Percentiles rank a stretch among this genome's conserved stretches.
These are phyloP conservation scores for Prunella himalayana DNA, from an alignment of 2,113 vertebrate genomes.

Conservation along the genomic window DNA sequence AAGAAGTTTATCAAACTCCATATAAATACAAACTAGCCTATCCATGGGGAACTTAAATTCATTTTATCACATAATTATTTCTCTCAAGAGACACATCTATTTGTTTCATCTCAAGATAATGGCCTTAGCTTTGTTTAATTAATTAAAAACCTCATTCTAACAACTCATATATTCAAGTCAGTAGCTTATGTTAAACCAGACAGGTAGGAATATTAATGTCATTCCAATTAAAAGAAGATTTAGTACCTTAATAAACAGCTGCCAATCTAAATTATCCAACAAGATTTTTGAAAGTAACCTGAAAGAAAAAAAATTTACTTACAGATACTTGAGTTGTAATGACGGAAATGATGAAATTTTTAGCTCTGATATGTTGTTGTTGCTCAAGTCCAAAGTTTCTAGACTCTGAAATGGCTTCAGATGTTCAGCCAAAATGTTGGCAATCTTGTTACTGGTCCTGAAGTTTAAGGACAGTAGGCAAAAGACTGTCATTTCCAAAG, in stretches of 20 bases:
- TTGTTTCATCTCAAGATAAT: background rate
- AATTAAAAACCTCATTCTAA: background rate
- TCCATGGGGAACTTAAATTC: background rate
- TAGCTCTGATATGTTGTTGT: constrained; percentile 86
- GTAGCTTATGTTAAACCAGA: background rate
- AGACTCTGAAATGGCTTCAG: constrained; percentile 79
- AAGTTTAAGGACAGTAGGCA: constrained; percentile 59
- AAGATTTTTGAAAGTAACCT: background rate
- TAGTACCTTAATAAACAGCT: background rate
- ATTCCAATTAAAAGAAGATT: background rate
- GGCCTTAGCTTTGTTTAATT: background rate
- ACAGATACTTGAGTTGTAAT: constrained; percentile 88
- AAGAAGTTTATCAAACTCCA: background rate
- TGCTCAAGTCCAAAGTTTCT: constrained; percentile 92
- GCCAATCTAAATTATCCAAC: background rate
- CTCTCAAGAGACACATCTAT: background rate
- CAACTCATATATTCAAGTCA: background rate
- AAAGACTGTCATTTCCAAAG: background rate
- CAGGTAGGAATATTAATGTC: background rate
- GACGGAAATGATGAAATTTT: constrained; percentile 81
- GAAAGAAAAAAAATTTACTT: constrained; percentile 57
- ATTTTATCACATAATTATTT: background rate
- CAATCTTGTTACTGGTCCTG: constrained; percentile 91
- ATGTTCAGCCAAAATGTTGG: constrained; percentile 75
- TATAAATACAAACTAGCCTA: background rate